Conservation (phyloP, 2,888 invertebrate genomes). For the Unio pictorum region DNA sequence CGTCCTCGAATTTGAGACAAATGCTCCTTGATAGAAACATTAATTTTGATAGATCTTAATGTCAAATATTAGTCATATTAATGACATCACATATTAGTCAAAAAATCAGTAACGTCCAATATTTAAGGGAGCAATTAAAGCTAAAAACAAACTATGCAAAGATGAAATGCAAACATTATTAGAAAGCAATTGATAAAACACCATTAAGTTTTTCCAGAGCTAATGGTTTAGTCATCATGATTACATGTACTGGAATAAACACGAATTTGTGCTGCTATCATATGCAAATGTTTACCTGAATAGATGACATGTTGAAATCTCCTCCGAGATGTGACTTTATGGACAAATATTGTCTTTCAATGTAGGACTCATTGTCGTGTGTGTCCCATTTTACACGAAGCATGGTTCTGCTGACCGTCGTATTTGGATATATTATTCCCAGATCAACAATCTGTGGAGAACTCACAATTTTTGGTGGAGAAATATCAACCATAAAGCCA, state of each 20-base stretch:
- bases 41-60: too few species aligned
- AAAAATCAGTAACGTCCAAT: too few species aligned
- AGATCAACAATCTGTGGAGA: conserved; percentile 5
- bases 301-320: conserved; percentile 18
- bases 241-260: too few species aligned
- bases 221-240: too few species aligned
- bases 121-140: too few species aligned
- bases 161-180: background rate
- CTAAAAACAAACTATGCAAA: conserved; percentile 1
- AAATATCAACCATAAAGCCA: conserved; percentile 23
- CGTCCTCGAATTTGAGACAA: too few species aligned
- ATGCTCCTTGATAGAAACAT: too few species aligned
- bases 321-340: conserved; percentile 20
- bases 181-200: too few species aligned
- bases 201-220: too few species aligned
- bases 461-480: conserved; percentile 7
- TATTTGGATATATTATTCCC: background rate
- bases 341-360: conserved; percentile 23
- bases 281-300: conserved; percentile 2
- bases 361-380: conserved; percentile 13
- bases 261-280: too few species aligned
- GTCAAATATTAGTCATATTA: too few species aligned
- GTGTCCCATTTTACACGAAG: conserved; percentile 20
- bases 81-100: too few species aligned
- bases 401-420: conserved; percentile 11